Conservation (phyloP, 1,140 invertebrate species). For the Pogonomyrmex barbatus region DNA sequence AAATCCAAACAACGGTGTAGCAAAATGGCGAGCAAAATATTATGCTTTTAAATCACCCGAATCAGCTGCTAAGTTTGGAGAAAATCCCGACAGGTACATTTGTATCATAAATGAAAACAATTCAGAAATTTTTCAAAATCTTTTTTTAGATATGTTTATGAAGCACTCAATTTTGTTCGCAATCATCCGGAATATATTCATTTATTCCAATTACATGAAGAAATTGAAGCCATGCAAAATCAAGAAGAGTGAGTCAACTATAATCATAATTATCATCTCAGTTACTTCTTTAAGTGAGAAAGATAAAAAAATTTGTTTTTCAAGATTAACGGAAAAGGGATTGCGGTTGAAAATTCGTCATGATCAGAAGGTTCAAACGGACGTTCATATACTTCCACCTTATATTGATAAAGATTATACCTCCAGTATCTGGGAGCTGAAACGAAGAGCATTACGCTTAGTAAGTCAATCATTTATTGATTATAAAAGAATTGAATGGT, state of each 20-base stretch:
- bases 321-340: conserved; percentile 68
- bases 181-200: conserved; percentile 88
- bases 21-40: conserved; percentile 85
- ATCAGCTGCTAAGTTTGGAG: conserved; percentile 87
- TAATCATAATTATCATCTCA: conserved; percentile 9
- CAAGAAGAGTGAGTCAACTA: conserved; percentile 75
- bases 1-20: conserved; percentile 89
- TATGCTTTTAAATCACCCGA: conserved; percentile 88
- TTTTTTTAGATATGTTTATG: conserved; percentile 85
- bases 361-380: conserved; percentile 90
- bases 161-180: conserved; percentile 86
- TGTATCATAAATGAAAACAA: background rate
- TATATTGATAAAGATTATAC: conserved; percentile 90
- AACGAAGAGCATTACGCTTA: conserved; percentile 89
- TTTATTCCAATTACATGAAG: conserved; percentile 87
- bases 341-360: conserved; percentile 72
- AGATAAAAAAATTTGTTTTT: conserved; percentile 46
- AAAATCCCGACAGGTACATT: conserved; percentile 87
- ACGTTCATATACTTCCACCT: conserved; percentile 88
- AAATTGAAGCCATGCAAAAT: conserved; percentile 84
- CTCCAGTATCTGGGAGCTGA: conserved; percentile 93
- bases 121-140: background rate
- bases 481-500: background rate
- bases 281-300: conserved; percentile 37
- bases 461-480: conserved; percentile 81